These are phyloP conservation scores for Ischnus inquisitorius DNA, from an alignment of 2,888 invertebrate species.

Conservation along the genomic window DNA sequence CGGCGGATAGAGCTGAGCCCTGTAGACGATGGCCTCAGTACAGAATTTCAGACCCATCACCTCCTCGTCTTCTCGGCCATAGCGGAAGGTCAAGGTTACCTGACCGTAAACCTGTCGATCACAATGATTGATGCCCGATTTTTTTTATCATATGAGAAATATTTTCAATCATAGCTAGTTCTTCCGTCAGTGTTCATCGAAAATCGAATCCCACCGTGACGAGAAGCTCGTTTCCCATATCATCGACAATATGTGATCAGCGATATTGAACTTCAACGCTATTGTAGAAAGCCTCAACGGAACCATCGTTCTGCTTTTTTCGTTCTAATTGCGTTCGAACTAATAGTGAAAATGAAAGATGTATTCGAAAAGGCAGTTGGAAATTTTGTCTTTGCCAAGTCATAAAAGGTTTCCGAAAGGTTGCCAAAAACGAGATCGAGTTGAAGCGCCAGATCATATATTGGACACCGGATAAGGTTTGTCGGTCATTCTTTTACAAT, in stretches of 20 bases:
- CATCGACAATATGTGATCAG: background rate
- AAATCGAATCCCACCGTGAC: constrained; percentile 7
- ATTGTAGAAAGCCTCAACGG: background rate
- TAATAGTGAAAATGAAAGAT: background rate
- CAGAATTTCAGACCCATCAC: constrained; percentile 99
- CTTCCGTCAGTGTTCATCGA: background rate
- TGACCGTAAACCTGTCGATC: constrained; percentile 90
- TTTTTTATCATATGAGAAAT: background rate
- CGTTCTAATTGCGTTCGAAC: background rate
- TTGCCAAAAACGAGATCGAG: background rate
- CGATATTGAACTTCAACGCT: constrained; percentile 21
- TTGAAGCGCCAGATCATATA: constrained; percentile 5
- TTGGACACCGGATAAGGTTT: constrained; percentile 18
- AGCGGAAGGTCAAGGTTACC: constrained; percentile 97
- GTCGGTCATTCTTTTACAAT: background rate
- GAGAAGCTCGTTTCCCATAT: background rate
- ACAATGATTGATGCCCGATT: constrained; percentile 32
- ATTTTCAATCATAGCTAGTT: background rate
- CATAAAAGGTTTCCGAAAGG: constrained; percentile 14
- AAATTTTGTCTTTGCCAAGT: constrained; percentile 27
- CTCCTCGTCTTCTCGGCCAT: constrained; percentile 98
- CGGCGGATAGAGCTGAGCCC: constrained; percentile 94
- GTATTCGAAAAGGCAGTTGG: constrained; percentile 11
- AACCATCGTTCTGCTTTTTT: background rate
- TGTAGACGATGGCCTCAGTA: constrained; percentile 98